Conservation (phyloP, 2,888 invertebrate species). For the Sinhomidia bicolor region DNA sequence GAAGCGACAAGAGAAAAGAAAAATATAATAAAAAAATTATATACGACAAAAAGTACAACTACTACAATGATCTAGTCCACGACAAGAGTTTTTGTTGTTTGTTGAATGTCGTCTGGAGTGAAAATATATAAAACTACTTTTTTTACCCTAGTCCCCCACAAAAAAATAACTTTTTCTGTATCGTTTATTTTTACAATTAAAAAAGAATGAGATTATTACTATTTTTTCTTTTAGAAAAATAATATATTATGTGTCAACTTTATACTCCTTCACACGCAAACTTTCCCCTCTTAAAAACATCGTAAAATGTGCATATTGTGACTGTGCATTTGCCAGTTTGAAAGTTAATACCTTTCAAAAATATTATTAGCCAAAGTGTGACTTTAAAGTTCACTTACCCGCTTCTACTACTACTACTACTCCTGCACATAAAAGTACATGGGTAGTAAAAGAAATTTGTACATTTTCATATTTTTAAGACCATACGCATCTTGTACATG, state of each 20-base stretch:
- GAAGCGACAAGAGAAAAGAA: constrained; percentile 1
- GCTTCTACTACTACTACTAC: no score
- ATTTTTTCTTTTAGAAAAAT: background rate
- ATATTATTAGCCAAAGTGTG: constrained; percentile 12
- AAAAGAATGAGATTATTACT: constrained; percentile 15
- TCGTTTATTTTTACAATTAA: constrained; percentile 43
- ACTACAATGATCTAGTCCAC: background rate
- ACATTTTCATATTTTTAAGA: constrained; percentile 5
- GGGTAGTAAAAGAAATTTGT: constrained; percentile 27
- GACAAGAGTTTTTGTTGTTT: no score
- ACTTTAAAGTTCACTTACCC: background rate
- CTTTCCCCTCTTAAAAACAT: background rate
- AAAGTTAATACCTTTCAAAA: constrained; percentile 31
- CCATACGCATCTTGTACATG: background rate
- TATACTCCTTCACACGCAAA: background rate
- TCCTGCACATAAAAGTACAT: constrained; percentile 3
- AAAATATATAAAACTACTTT: background rate
- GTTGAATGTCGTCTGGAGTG: background rate
- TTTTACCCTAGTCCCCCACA: background rate
- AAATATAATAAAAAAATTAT: no score
- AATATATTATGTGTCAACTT: constrained; percentile 11
- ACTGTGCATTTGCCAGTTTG: background rate
- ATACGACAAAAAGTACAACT: constrained; percentile 1
- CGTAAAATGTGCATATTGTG: background rate
- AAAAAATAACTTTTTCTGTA: background rate